Evolutionary conservation across 2,797 vertebrate species (phyloP).

Genomic region (Dallia pectoralis): DNA sequence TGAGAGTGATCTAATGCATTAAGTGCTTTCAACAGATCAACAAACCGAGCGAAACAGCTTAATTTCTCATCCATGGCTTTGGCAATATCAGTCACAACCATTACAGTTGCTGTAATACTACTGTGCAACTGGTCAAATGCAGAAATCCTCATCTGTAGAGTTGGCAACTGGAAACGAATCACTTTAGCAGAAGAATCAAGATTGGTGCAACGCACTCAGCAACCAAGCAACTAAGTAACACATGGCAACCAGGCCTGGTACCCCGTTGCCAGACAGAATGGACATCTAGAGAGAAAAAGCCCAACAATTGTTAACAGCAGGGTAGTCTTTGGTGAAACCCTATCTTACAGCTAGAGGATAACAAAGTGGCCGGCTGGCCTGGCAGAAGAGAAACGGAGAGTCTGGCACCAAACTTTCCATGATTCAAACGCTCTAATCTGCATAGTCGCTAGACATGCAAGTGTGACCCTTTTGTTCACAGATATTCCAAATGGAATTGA

Average conservation of each 20-base stretch:
- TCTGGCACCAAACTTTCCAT: not conserved
- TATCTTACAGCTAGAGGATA: conserved; percentile 3
- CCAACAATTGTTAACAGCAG: conserved; percentile 12
- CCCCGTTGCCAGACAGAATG: not conserved
- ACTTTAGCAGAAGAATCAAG: not conserved
- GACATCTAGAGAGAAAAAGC: not conserved
- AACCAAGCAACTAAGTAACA: not conserved
- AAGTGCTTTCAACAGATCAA: too few relatives aligned
- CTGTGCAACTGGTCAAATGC: not conserved
- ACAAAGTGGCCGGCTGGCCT: not conserved
- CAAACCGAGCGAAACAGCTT: too few relatives aligned
- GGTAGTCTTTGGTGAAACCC: conserved; percentile 15
- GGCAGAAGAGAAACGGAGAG: not conserved
- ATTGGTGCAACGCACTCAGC: not conserved
- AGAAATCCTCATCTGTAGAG: not conserved
- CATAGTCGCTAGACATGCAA: not conserved
- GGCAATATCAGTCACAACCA: too few relatives aligned
- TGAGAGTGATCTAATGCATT: too few relatives aligned
- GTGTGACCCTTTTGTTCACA: not conserved
- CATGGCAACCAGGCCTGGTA: not conserved
- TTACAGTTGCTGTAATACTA: too few relatives aligned
- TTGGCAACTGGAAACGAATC: not conserved
- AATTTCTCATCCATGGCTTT: too few relatives aligned
- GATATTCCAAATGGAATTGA: not conserved
- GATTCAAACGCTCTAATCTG: not conserved